Evolutionary conservation across 2,888 invertebrate species (phyloP).

Genomic region (Euphydryas editha): DNA sequence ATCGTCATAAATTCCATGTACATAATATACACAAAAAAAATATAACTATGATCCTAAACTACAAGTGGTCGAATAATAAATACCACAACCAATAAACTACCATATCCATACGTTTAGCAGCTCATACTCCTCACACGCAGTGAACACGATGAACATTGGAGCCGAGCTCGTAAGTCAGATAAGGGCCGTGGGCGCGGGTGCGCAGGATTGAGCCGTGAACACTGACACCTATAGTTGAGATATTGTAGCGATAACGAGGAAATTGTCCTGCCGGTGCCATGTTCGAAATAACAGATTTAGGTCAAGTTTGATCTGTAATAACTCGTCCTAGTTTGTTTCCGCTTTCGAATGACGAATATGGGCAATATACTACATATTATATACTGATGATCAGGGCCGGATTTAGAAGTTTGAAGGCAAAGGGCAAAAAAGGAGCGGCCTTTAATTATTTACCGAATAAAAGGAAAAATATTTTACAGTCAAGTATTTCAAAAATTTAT

Average conservation of each 20-base stretch:
- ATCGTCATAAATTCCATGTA: too few species aligned
- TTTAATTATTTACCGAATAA: too few species aligned
- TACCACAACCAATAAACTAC: background rate
- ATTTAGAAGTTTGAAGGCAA: too few species aligned
- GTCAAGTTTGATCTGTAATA: background rate
- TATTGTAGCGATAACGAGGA: conserved; percentile 20
- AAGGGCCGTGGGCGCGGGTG: conserved; percentile 28
- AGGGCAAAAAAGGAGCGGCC: too few species aligned
- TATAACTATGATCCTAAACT: too few species aligned
- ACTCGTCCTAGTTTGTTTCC: background rate
- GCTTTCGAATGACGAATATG: background rate
- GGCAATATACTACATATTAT: too few species aligned
- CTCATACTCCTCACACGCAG: background rate
- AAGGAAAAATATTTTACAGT: too few species aligned
- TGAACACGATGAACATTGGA: conserved; percentile 12
- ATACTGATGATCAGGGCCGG: too few species aligned
- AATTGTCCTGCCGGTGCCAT: conserved; percentile 16
- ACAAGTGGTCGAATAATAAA: background rate
- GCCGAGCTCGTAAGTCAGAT: conserved; percentile 36
- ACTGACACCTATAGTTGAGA: conserved; percentile 11
- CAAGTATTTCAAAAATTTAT: too few species aligned
- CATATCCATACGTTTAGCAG: background rate
- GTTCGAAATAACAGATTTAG: conserved; percentile 7
- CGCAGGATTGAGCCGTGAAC: conserved; percentile 25
- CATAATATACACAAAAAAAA: too few species aligned